Conservation (phyloP, 64 coral and sea anemone genomes). For the Montipora efflorescens region DNA sequence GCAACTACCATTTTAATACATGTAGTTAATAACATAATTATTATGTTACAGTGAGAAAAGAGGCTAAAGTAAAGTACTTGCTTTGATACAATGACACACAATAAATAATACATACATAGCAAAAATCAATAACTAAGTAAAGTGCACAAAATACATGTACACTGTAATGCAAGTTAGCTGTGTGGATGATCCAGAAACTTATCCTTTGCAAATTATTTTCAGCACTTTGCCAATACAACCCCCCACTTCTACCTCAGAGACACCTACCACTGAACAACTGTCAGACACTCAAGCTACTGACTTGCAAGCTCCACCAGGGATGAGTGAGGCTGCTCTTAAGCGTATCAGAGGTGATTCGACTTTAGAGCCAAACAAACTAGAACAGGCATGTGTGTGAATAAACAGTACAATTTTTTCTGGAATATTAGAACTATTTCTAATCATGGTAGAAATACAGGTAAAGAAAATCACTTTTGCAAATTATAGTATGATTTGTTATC, state of each 20-base stretch:
- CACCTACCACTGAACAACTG: background rate
- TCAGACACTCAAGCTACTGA: background rate
- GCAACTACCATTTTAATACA: too few species aligned
- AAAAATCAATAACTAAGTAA: too few species aligned
- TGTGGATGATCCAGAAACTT: background rate
- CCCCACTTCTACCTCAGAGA: background rate
- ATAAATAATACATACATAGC: too few species aligned
- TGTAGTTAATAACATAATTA: too few species aligned
- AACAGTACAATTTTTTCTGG: background rate
- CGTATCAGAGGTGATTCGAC: slow-evolving; percentile 71
- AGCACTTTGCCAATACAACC: background rate
- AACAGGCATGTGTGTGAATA: slow-evolving; percentile 61
- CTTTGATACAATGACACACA: too few species aligned
- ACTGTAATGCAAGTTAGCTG: too few species aligned
- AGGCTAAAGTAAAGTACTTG: too few species aligned
- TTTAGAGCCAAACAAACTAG: slow-evolving; percentile 76
- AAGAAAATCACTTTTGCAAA: too few species aligned
- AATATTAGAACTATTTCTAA: background rate
- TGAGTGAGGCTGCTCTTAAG: slow-evolving; percentile 79
- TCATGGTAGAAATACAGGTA: background rate
- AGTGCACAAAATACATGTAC: too few species aligned
- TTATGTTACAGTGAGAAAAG: too few species aligned
- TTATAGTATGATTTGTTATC: too few species aligned
- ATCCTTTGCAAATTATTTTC: background rate
- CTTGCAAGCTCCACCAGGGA: slow-evolving; percentile 66